Conservation (phyloP, 2,888 invertebrate genomes). For the Entomobrya multifasciata region DNA sequence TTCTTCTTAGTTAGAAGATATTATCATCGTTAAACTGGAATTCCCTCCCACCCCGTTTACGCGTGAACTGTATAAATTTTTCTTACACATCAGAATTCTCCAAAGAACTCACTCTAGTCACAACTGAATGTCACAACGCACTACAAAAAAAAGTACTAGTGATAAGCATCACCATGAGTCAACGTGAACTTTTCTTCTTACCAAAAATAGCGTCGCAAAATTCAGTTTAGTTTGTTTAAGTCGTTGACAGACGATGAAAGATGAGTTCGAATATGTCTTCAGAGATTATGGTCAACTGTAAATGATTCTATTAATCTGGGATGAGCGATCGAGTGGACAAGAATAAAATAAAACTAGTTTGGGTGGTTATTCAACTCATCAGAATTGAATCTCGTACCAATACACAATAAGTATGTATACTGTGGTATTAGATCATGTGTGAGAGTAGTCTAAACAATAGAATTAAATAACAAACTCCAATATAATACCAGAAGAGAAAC, state of each 20-base stretch:
- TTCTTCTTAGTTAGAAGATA: neutral
- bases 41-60: constrained; percentile 7
- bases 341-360: too few relatives aligned
- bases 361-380: too few relatives aligned
- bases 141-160: too few relatives aligned
- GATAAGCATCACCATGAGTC: neutral
- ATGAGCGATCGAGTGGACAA: constrained; percentile 42
- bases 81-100: neutral
- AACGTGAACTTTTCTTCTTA: constrained; percentile 2
- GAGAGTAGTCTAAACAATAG: too few relatives aligned
- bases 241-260: constrained; percentile 64
- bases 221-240: constrained; percentile 67
- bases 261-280: constrained; percentile 64
- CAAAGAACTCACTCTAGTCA: neutral
- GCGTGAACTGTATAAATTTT: neutral
- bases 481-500: too few relatives aligned
- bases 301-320: constrained; percentile 67
- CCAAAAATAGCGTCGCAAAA: constrained; percentile 49
- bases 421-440: too few relatives aligned
- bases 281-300: constrained; percentile 67
- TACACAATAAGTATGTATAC: too few relatives aligned
- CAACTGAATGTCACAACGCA: too few relatives aligned
- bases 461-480: too few relatives aligned
- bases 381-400: too few relatives aligned
- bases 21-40: constrained; percentile 11